Base-by-base conservation (phyloP, 64 coral and sea anemone genomes). In the Porites australiensis region DNA sequence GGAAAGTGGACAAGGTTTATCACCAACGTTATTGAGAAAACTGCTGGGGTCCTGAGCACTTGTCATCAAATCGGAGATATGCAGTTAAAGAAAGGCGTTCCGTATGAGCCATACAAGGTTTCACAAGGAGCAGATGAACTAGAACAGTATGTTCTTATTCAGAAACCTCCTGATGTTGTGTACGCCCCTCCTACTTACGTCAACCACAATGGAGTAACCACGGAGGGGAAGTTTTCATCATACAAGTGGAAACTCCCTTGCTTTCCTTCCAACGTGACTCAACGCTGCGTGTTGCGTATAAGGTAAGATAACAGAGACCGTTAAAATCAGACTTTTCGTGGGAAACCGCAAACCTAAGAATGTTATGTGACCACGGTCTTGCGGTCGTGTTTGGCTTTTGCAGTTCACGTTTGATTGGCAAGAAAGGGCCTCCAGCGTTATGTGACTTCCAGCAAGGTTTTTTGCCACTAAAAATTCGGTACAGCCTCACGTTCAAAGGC, bases 221-320 rank as follows among this genome's bases (percentile, higher is more conserved):
- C 75, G 69, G 70, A 63, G 6, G 86, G 86, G 6, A 77, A 61
- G 86, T 88, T 88, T 77, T 74, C 73, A 23, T 60, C 69, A 12
- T 88, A 88, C 86, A 77, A 88, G 53, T 88, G 86, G 86, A 73
- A 88, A 15, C 52, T 88, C 58, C 86, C 86, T 61, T 73, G 73
- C 50, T 74, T 77, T 48, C 86, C 86, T 7, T 58, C 22, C 51
- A 77, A 67, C 47, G 52, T 47, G 4, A 83, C 81, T 51, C 81
- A 88, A 19, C 70, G 86, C 46, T 88, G 86, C 43, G 70, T 88
- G 15, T 5, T 88, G 18, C 69, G 86, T 43, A 13, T 88, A 4
- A 88, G 86, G 86, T 88, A 19, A 88, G 86, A 15, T 4, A 57
- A 57, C 27, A 37, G 27, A 37, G 27, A 37, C 27, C 27, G 27